phyloP scores from a whole-genome alignment of 1,140 invertebrate genomes.

The Temnothorax nylanderi region DNA sequence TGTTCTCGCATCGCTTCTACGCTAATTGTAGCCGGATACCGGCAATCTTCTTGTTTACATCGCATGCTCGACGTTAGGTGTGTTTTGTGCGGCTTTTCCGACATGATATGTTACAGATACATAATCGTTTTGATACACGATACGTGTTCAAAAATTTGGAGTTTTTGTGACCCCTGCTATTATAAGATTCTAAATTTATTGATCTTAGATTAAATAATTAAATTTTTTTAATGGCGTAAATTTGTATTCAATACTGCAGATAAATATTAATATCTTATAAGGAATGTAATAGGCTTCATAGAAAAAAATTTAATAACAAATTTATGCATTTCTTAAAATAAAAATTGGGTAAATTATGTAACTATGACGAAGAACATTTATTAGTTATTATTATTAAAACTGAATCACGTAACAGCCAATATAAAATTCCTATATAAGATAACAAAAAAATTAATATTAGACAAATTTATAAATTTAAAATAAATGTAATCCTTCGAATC shows the following conservation, averaged over 20 bases:
- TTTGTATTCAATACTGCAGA: background rate
- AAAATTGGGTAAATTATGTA: background rate
- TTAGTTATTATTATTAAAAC: background rate
- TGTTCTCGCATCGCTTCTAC: background rate
- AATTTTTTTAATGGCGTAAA: background rate
- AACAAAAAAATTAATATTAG: background rate
- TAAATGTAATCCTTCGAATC: background rate
- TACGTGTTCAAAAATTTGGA: background rate
- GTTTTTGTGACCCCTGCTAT: background rate
- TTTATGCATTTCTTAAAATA: background rate
- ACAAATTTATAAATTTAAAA: background rate
- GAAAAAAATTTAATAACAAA: background rate
- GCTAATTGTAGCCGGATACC: constrained; percentile 41
- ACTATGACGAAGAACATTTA: background rate
- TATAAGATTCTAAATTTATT: background rate
- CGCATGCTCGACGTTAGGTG: background rate
- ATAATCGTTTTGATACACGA: background rate
- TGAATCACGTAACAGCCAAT: background rate
- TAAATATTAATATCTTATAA: background rate
- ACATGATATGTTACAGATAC: background rate
- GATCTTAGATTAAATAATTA: background rate
- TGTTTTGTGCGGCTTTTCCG: background rate
- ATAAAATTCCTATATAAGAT: background rate
- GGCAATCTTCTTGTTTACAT: constrained; percentile 53
- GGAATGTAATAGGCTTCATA: background rate